phyloP scores from a whole-genome alignment of 2,797 vertebrate species.

The Alcedo quadribrachys region DNA sequence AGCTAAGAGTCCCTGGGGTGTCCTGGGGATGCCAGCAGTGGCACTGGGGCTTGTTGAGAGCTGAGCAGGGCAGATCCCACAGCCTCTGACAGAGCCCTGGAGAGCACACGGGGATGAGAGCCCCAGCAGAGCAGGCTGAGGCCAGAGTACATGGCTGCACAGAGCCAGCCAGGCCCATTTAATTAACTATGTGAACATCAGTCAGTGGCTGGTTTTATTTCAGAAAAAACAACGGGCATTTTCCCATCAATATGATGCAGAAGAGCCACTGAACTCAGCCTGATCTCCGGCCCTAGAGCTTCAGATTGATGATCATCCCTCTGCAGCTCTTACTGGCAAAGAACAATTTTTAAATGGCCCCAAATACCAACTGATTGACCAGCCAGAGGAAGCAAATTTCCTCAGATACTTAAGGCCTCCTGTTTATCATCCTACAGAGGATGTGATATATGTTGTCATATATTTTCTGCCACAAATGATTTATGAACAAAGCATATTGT shows the following conservation, averaged over 20 bases:
- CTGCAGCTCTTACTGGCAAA: conserved; percentile 8
- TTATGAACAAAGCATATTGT: neutral
- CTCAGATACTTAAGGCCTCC: neutral
- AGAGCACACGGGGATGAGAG: rapidly evolving
- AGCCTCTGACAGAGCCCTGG: neutral
- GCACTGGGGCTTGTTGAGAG: neutral
- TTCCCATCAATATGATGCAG: neutral
- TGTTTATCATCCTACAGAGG: neutral
- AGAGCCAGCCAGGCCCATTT: neutral
- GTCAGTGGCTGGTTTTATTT: conserved; percentile 10
- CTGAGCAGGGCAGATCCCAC: neutral
- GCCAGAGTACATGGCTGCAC: neutral
- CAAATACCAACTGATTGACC: neutral
- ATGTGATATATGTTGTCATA: neutral
- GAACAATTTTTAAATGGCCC: neutral
- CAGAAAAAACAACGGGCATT: neutral
- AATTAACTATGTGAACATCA: neutral
- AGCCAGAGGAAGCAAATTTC: neutral
- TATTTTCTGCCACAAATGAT: neutral
- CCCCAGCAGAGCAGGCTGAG: neutral
- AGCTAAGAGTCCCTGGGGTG: neutral
- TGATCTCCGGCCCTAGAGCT: neutral
- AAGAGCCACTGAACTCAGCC: neutral
- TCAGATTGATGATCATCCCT: neutral
- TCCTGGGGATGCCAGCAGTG: neutral